These are phyloP conservation scores for Chiloscyllium plagiosum DNA, from an alignment of 2,113 vertebrate genomes.

Conservation along the genomic window DNA sequence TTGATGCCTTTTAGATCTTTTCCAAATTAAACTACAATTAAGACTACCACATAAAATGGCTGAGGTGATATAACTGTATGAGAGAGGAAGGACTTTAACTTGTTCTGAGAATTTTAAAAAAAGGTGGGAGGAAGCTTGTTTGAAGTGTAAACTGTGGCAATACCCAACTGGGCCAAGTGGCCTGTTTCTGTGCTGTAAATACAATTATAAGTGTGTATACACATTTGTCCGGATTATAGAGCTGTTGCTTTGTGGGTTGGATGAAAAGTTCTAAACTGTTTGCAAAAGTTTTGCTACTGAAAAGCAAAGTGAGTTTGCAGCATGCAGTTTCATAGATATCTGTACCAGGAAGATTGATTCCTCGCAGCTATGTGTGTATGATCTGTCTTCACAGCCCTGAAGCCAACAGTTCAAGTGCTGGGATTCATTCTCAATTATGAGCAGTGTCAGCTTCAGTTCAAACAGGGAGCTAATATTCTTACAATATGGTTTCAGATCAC, in stretches of 20 bases:
- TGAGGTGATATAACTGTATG: background rate
- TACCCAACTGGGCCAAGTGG: background rate
- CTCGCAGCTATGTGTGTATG: background rate
- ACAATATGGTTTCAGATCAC: background rate
- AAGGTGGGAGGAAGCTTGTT: background rate
- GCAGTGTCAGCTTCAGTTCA: background rate
- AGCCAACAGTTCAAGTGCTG: background rate
- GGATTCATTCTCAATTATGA: constrained; percentile 1
- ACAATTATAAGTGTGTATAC: background rate
- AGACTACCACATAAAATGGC: background rate
- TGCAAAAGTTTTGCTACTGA: no score
- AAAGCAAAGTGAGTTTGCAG: background rate
- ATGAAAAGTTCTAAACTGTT: background rate
- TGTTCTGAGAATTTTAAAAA: background rate
- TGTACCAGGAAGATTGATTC: background rate
- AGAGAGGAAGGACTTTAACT: background rate
- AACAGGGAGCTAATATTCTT: background rate
- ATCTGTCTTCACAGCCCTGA: background rate
- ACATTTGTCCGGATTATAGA: background rate
- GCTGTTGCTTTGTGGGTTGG: background rate
- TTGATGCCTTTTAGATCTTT: background rate
- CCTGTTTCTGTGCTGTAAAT: background rate
- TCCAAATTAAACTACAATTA: background rate
- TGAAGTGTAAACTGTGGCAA: background rate
- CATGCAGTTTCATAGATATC: background rate